Conservation (phyloP, 2,113 vertebrate genomes). For the Cryptomyrus ogoouensis region DNA sequence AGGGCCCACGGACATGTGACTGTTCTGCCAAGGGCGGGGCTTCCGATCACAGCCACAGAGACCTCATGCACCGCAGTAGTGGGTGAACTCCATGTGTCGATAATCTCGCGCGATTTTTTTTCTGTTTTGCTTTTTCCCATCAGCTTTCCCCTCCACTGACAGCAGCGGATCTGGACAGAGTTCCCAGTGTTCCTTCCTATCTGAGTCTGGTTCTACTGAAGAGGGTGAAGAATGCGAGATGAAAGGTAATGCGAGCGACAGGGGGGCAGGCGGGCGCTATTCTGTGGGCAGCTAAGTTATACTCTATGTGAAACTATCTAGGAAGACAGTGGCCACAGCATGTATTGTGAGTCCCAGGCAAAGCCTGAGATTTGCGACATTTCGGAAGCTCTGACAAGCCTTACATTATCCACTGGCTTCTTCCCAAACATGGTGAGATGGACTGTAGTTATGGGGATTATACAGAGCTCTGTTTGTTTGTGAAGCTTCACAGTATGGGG, state of each 20-base stretch:
- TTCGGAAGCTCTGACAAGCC: neutral
- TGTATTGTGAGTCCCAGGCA: neutral
- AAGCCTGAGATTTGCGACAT: neutral
- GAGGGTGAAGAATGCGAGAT: conserved; percentile 83
- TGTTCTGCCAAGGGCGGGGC: too few relatives aligned
- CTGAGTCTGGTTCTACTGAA: conserved; percentile 78
- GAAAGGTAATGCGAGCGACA: conserved; percentile 62
- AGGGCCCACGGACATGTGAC: too few relatives aligned
- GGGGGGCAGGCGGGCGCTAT: neutral
- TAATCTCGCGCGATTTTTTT: neutral
- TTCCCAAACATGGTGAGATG: neutral
- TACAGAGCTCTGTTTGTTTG: neutral
- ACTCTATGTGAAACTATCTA: neutral
- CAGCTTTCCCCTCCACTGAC: conserved; percentile 74
- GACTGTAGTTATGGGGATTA: neutral
- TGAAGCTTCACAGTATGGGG: neutral
- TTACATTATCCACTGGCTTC: neutral
- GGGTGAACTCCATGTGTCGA: neutral
- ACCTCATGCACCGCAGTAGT: neutral
- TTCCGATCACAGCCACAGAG: too few relatives aligned
- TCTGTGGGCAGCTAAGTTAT: neutral
- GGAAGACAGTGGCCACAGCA: neutral
- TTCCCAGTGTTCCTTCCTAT: conserved; percentile 76
- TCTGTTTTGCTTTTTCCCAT: neutral
- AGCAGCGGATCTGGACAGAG: conserved; percentile 79